Conservation (phyloP, 1,140 invertebrate species). For the Elymnias hypermnestra region DNA sequence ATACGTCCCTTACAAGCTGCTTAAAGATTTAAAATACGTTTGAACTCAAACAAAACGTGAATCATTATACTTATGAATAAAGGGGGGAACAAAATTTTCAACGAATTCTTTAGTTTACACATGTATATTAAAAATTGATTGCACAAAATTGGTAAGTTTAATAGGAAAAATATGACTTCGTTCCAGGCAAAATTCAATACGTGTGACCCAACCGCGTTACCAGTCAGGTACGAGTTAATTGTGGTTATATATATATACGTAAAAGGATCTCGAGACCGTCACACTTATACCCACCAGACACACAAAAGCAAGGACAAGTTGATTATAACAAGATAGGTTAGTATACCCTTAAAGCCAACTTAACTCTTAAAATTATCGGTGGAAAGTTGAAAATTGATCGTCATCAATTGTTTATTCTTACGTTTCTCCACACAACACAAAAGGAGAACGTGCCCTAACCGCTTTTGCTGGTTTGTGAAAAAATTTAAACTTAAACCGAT, state of each 20-base stretch:
- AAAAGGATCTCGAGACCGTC: slow-evolving; percentile 67
- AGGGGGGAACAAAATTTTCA: too few relatives aligned
- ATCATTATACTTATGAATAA: too few relatives aligned
- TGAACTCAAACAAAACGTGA: slow-evolving; percentile 8
- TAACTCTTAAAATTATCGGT: slow-evolving; percentile 38
- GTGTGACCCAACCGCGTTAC: slow-evolving; percentile 39
- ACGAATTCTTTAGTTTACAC: too few relatives aligned
- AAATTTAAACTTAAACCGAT: slow-evolving; percentile 36
- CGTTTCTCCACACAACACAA: slow-evolving; percentile 40
- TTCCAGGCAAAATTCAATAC: slow-evolving; percentile 12
- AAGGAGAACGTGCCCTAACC: slow-evolving; percentile 68
- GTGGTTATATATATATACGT: slow-evolving; percentile 60
- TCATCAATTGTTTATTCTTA: slow-evolving; percentile 33
- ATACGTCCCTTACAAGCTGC: slow-evolving; percentile 8
- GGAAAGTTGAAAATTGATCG: slow-evolving; percentile 40
- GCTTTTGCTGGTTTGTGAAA: slow-evolving; percentile 65
- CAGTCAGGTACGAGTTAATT: slow-evolving; percentile 71
- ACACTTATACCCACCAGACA: slow-evolving; percentile 65
- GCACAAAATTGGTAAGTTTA: too few relatives aligned
- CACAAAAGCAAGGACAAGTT: slow-evolving; percentile 56
- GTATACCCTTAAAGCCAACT: slow-evolving; percentile 21
- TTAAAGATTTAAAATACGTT: slow-evolving; percentile 7
- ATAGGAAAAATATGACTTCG: too few relatives aligned
- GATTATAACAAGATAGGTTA: slow-evolving; percentile 22
- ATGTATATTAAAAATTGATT: too few relatives aligned